Conservation (phyloP, 2,113 vertebrate genomes). For the Anarrhichthys ocellatus region DNA sequence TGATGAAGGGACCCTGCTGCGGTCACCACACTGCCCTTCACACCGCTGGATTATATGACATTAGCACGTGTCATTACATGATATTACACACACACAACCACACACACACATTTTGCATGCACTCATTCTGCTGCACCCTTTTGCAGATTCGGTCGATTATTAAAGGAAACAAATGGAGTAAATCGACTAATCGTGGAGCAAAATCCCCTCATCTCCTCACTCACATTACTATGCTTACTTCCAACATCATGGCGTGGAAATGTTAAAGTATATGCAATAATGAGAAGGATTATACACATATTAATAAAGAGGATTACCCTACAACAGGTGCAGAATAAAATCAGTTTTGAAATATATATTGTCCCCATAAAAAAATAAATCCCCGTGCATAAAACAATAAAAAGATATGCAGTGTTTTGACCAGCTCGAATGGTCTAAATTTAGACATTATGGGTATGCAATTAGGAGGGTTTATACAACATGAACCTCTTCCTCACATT, state of each 20-base stretch:
- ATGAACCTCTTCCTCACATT: neutral
- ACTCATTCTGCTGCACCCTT: neutral
- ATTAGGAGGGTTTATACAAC: neutral
- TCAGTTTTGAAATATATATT: neutral
- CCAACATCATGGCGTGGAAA: neutral
- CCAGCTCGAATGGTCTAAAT: neutral
- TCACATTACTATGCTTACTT: too few species aligned
- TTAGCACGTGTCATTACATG: conserved; percentile 52
- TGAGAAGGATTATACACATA: neutral
- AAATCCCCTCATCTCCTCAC: neutral
- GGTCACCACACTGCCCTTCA: conserved; percentile 38
- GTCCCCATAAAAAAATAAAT: neutral
- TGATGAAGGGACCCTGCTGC: conserved; percentile 49
- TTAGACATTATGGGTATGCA: neutral
- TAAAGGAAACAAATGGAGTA: neutral
- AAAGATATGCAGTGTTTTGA: neutral
- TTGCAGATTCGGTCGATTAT: neutral
- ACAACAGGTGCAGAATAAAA: neutral
- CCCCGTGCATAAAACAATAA: too few species aligned
- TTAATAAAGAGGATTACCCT: neutral
- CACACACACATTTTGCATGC: neutral
- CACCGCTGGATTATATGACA: conserved; percentile 55
- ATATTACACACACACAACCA: conserved; percentile 9
- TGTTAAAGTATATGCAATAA: neutral
- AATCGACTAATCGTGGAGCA: neutral